Percentiles rank a stretch among this genome's conserved stretches.
Conservation (phyloP, 2,113 vertebrate genomes). For the Marmota monax region DNA sequence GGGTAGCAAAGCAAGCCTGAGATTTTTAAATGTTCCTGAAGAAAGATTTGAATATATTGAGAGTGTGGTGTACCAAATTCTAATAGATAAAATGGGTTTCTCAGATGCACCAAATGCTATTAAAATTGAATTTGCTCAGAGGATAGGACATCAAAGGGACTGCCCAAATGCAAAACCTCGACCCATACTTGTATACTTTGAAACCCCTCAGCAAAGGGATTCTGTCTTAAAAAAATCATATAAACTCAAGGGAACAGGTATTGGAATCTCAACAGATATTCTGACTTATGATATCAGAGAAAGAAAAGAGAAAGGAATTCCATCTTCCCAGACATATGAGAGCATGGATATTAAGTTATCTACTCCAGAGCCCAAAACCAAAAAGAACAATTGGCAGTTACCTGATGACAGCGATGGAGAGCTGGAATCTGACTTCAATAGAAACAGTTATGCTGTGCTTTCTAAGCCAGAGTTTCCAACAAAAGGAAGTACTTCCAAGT, state of each 20-base stretch:
- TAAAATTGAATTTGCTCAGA: slow-evolving; percentile 97
- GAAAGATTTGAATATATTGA: slow-evolving; percentile 94
- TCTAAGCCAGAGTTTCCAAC: slow-evolving; percentile 91
- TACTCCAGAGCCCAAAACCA: slow-evolving; percentile 90
- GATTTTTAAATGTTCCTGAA: slow-evolving; percentile 97
- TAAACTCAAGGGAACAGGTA: slow-evolving; percentile 97
- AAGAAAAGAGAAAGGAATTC: slow-evolving; percentile 93
- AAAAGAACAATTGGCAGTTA: slow-evolving; percentile 94
- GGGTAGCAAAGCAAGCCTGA: slow-evolving; percentile 94
- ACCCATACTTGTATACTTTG: slow-evolving; percentile 97
- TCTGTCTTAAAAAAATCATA: slow-evolving; percentile 98
- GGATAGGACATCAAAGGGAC: slow-evolving; percentile 96
- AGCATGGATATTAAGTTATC: slow-evolving; percentile 97
- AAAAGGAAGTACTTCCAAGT: slow-evolving; percentile 90
- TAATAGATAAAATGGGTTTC: slow-evolving; percentile 97
- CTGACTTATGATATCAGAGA: slow-evolving; percentile 94
- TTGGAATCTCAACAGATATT: slow-evolving; percentile 96
- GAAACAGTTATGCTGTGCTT: slow-evolving; percentile 94
- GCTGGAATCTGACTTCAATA: slow-evolving; percentile 92
- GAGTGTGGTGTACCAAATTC: slow-evolving; percentile 93
- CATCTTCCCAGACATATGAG: slow-evolving; percentile 98
- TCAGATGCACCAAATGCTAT: slow-evolving; percentile 92
- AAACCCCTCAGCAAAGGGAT: slow-evolving; percentile 95
- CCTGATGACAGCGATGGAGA: slow-evolving; percentile 95
- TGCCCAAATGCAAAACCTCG: slow-evolving; percentile 97